Base-by-base conservation (phyloP, 2,888 invertebrate genomes). In the Koerneria pararmatus region DNA sequence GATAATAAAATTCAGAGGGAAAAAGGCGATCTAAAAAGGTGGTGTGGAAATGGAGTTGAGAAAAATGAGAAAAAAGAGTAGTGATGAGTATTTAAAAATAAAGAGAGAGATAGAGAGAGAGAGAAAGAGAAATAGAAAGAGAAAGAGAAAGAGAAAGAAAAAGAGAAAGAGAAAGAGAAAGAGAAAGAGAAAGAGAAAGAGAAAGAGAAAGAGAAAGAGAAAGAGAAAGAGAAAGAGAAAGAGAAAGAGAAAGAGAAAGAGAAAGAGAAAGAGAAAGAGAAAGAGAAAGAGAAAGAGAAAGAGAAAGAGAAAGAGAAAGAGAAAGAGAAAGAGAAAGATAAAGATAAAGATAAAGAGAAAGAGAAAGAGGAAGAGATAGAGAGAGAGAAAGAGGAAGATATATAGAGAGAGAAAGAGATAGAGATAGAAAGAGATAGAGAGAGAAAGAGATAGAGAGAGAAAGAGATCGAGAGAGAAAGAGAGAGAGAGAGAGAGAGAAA, bases 31-130 rank as follows among this genome's bases (percentile, higher is more conserved):
- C 86, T 87, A 67, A 89, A 88, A 76, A 88, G 95, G 60, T 94
- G 95, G 19, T 97, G 91, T 84, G 91, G 94, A 0, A 98, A 97
- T 85, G 91, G 93, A 0, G 86, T 98, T n/a, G n/a, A n/a, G n/a
- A n/a, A n/a, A n/a, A n/a, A 41, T 8, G 41, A 41, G 41, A 41
- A 19, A 41, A 19, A 19, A 19, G 19, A 19, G 41, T 8, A 41
- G 41, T 11, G 41, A 41, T 8, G 41, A 19, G 19, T 8, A 41
- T 8, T 11, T n/a, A n/a, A n/a, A n/a, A n/a, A n/a, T n/a, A n/a
- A n/a, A n/a, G n/a, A n/a, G n/a, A n/a, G n/a, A n/a, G n/a, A n/a
- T n/a, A n/a, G n/a, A n/a, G n/a, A n/a, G n/a, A n/a, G n/a, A n/a
- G n/a, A n/a, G n/a, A n/a, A n/a, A n/a, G n/a, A n/a, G n/a, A n/a